Evolutionary conservation across 2,888 invertebrate genomes (phyloP), one percentile per base, ranked within the genome.

Genomic region (Trissolcus brochymenae): DNA sequence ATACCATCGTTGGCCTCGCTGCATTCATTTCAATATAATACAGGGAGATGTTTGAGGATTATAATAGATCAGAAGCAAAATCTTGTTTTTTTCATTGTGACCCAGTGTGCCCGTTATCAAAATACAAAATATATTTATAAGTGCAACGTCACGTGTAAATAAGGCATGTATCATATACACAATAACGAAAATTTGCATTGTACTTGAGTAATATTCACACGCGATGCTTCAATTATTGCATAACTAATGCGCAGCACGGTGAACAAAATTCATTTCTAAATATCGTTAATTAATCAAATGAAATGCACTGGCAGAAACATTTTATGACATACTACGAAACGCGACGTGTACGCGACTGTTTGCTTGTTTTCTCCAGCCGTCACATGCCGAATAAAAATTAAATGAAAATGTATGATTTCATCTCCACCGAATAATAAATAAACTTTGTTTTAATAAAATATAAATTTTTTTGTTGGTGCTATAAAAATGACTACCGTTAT

Each of bases 401-500:
- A 35, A 35, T 9, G 11, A 46, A 16, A 46, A 46, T 46, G 14
- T 16, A 46, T 51, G 19, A 51, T 46, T 46, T 16, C 16, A 46
- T 49, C 14, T 16, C 35, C 1, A 1, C n/a, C 35, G 25, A 9
- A 17, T 46, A 6, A 60, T 46, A 60, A 60, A 51, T 54, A 21
- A 46, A 11, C 9, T 14, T 35, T 49, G 25, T 6, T 29, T 64
- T 66, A 74, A 74, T 74, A 61, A 60, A 67, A 74, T 61, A 75
- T 68, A 53, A 68, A 68, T 46, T 43, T 65, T 68, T 56, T 50
- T 55, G 35, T 61, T 17, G 53, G 59, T 19, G 50, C 50, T 14
- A 29, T 66, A 71, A 76, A 65, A 70, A 60, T 51, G 46, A 61
- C 56, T 55, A 51, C 35, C 70, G 65, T 76, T 71, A 76, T 76